Base-by-base conservation (phyloP, 2,797 vertebrate genomes). In the Hippocampus kuda region DNA sequence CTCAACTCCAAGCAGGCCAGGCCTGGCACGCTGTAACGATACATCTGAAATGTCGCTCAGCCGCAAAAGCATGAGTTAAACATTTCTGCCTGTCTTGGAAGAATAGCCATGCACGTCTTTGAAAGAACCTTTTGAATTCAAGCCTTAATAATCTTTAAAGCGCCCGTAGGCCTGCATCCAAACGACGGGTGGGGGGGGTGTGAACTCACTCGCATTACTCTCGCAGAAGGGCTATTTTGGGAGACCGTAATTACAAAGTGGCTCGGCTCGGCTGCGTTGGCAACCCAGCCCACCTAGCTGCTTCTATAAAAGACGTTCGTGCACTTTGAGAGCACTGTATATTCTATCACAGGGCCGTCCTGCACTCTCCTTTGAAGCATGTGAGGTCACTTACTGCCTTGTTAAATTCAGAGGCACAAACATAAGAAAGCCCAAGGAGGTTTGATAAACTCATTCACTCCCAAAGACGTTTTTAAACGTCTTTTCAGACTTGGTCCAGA, bases 181-280 rank as follows among this genome's bases (percentile, higher is more conserved):
- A 57, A 57, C 26, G 11, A 24, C 53, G 18, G 44, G 12, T 15
- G 34, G 34, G 34, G 34, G 34, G 34, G 7, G 22, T 51, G 53
- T 54, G 56, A 27, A 57, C 26, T 57, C 13, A 5, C 79, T 69
- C 9, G 38, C 54, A 12, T 44, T 24, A n/a, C 80, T 69, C 73
- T 68, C 77, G 80, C 77, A 44, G 15, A 69, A 66, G 70, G 66
- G 88, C 86, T 94, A 94, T 94, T 94, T 92, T 88, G 54, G 81
- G 87, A 89, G 75, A 76, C 87, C 89, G 84, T 90, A 90, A 94
- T 95, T 95, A 94, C 87, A 92, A 85, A 86, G 89, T 57, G 56
- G 56, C 56, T 57, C 12, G 2, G 22, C 53, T 56, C n/a, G 53
- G 11, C 53, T n/a, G 49, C 13, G 41, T 46, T 7, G 18, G 59